These are phyloP conservation scores for Lysandra bellargus DNA, from an alignment of 2,888 invertebrate species.

Conservation along the genomic window DNA sequence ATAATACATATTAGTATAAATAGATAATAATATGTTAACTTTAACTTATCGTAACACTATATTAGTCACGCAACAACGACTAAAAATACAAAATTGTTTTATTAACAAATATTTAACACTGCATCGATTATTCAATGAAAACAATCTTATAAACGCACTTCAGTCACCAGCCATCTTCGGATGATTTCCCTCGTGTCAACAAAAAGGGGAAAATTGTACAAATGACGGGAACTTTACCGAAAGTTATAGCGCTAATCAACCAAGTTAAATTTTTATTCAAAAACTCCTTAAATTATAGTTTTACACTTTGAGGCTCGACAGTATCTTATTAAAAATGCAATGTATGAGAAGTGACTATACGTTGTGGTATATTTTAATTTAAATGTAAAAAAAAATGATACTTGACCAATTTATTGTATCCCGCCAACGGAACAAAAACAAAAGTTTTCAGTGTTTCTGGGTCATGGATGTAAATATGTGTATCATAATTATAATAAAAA, in stretches of 20 bases:
- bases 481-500: not conserved
- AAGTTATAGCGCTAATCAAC: conserved; percentile 14
- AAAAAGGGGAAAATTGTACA: conserved; percentile 17
- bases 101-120: not conserved
- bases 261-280: conserved; percentile 6
- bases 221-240: not conserved
- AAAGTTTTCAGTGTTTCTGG: not conserved
- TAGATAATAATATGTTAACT: too few relatives aligned
- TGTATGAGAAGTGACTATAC: too few relatives aligned
- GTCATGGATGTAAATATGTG: not conserved
- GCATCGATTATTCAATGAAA: not conserved
- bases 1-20: too few relatives aligned
- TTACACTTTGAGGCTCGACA: not conserved
- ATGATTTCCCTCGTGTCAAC: conserved; percentile 10
- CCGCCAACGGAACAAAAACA: not conserved
- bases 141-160: not conserved
- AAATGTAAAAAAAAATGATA: too few relatives aligned
- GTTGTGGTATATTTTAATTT: too few relatives aligned
- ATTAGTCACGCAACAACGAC: not conserved
- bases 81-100: not conserved
- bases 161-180: conserved; percentile 1
- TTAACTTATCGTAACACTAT: too few relatives aligned
- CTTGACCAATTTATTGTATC: too few relatives aligned
- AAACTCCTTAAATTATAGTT: not conserved
- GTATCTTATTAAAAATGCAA: too few relatives aligned